phyloP scores from a whole-genome alignment of 92 coral and sea anemone genomes.

The Epizoanthus ramosus region DNA sequence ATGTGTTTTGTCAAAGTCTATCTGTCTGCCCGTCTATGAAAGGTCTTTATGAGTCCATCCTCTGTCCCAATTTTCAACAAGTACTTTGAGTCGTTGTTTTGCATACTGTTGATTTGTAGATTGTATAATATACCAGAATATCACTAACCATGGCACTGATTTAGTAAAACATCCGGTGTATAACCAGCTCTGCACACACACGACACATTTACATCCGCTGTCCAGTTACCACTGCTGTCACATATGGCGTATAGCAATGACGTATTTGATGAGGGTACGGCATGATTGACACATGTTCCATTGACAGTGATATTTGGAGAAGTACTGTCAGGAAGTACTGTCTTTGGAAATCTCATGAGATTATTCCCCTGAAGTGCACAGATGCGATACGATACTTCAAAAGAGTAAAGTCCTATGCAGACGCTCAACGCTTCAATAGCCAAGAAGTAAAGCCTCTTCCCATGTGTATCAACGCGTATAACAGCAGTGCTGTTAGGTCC shows the following conservation, averaged over 20 bases:
- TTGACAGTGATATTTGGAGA: background rate
- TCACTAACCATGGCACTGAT: conserved; percentile 10
- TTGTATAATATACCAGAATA: no score
- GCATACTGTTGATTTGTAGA: no score
- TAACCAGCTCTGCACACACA: conserved; percentile 22
- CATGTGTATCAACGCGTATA: background rate
- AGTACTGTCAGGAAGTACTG: background rate
- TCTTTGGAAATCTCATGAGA: conserved; percentile 1
- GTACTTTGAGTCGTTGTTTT: no score
- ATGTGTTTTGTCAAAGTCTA: no score
- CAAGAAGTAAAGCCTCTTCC: background rate
- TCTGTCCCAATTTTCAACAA: no score
- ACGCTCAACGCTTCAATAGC: background rate
- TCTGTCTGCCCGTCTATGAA: no score
- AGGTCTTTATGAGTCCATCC: no score
- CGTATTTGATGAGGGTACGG: background rate
- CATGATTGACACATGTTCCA: conserved; percentile 7
- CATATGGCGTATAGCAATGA: conserved; percentile 10
- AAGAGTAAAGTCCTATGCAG: conserved; percentile 17
- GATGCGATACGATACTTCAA: background rate
- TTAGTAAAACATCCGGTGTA: background rate
- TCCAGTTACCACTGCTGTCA: conserved; percentile 31
- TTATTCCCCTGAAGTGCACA: conserved; percentile 1
- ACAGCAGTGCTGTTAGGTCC: background rate
- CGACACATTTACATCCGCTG: background rate